phyloP scores from a whole-genome alignment of 2,888 invertebrate genomes.

The Subacronicta megacephala region DNA sequence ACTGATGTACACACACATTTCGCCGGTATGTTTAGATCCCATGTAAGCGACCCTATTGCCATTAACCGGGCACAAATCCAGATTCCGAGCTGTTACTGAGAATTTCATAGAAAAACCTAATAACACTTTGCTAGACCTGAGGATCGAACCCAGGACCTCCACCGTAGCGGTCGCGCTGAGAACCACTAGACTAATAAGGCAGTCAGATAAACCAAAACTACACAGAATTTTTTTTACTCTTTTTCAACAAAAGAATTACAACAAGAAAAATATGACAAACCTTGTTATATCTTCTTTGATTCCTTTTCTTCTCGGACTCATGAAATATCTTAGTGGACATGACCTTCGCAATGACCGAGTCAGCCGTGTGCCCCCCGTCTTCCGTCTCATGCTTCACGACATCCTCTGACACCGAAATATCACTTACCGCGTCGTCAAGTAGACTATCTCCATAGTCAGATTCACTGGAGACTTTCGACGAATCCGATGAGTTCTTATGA shows the following conservation, averaged over 20 bases:
- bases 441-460: constrained; percentile 59
- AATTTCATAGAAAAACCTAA: too few relatives aligned
- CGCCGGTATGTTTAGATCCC: too few relatives aligned
- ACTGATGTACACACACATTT: too few relatives aligned
- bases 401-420: constrained; percentile 48
- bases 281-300: constrained; percentile 70
- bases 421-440: constrained; percentile 58
- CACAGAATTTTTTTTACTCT: too few relatives aligned
- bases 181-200: too few relatives aligned
- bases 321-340: constrained; percentile 77
- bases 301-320: constrained; percentile 60
- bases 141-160: too few relatives aligned
- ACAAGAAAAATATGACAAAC: constrained; percentile 52
- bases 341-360: constrained; percentile 78
- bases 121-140: too few relatives aligned
- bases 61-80: too few relatives aligned
- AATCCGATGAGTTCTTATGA: constrained; percentile 42
- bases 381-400: constrained; percentile 29
- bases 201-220: too few relatives aligned
- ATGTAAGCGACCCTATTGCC: too few relatives aligned
- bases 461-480: constrained; percentile 48
- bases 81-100: too few relatives aligned
- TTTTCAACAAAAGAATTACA: neutral
- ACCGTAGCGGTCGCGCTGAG: too few relatives aligned
- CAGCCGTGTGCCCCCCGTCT: constrained; percentile 61